Evolutionary conservation across 2,888 invertebrate genomes (phyloP).

Genomic region (Drosophila helvetica): DNA sequence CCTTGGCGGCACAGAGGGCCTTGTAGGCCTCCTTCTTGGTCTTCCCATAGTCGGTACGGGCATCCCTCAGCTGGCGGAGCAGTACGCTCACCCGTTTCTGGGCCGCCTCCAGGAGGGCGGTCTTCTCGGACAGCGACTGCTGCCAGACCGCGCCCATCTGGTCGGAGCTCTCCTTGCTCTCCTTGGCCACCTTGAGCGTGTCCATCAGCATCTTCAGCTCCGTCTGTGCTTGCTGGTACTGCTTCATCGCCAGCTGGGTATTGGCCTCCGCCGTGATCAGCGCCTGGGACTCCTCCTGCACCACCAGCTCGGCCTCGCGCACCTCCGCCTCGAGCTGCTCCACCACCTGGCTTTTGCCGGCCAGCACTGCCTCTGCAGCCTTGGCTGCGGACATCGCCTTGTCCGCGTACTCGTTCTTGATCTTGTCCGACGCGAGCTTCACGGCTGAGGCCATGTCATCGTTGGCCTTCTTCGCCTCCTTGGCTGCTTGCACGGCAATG

Average conservation of each 20-base stretch:
- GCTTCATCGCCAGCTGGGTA: slow-evolving; percentile 86
- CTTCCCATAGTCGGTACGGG: slow-evolving; percentile 86
- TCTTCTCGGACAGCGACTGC: slow-evolving; percentile 87
- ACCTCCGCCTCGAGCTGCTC: slow-evolving; percentile 88
- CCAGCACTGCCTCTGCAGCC: slow-evolving; percentile 88
- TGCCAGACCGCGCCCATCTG: slow-evolving; percentile 86
- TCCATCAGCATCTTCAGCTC: slow-evolving; percentile 84
- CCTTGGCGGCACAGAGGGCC: slow-evolving; percentile 87
- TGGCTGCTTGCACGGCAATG: slow-evolving; percentile 89
- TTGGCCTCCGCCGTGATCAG: slow-evolving; percentile 87
- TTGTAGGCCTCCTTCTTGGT: slow-evolving; percentile 88
- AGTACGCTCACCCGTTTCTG: slow-evolving; percentile 87
- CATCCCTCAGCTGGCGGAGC: slow-evolving; percentile 86
- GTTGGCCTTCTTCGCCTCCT: slow-evolving; percentile 84
- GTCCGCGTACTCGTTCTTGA: slow-evolving; percentile 88
- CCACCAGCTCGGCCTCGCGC: slow-evolving; percentile 87
- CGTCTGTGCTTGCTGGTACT: slow-evolving; percentile 85
- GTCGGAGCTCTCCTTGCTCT: slow-evolving; percentile 86
- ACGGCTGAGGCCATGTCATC: slow-evolving; percentile 87
- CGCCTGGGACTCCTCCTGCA: slow-evolving; percentile 86
- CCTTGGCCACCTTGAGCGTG: slow-evolving; percentile 84
- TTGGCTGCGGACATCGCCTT: slow-evolving; percentile 89
- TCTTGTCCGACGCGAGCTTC: slow-evolving; percentile 89
- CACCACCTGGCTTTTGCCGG: slow-evolving; percentile 88
- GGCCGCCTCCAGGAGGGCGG: slow-evolving; percentile 87